Base-by-base conservation (phyloP, 2,888 invertebrate genomes). In the Globia sparganii region DNA sequence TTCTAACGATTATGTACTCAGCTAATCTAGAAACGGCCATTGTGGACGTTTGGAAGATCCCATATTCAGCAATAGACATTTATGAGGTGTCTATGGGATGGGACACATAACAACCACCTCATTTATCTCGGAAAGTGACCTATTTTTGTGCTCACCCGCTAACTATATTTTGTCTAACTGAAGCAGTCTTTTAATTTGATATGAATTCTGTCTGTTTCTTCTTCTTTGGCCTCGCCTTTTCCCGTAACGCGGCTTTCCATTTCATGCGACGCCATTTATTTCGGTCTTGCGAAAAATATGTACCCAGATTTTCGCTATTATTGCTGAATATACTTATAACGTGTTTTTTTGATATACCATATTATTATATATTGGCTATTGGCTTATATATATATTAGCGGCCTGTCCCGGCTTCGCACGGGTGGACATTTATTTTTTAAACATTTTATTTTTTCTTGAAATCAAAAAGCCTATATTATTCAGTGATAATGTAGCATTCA, bases 21-120 rank as follows among this genome's bases (percentile, higher is more conserved):
- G 49, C 15, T 34, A 25, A 25, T 9, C 25, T 25, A 75, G 46
- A 70, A 70, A 46, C 59, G 34, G 34, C 28, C n/a, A 21, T 59
- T 64, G 25, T 66, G 46, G 18, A 40, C 31, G 31, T 40, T 56
- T 31, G 4, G 25, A 74, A 64, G 28, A 34, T 76, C 62, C 64
- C 37, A 31, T 68, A 59, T 66, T 70, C 58, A 64, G 53, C 77
- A 59, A 64, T 65, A 56, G 43, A 65, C 67, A n/a, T 76, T 68
- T 65, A 72, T 6, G 67, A 56, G n/a, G 58, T 75, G 59, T 69
- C 37, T 76, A 69, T 65, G 43, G 76, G 49, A 40, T 18, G 37
- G 37, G 9, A 9, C n/a, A 8, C 18, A 40, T 15, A 28, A 58
- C 28, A 58, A n/a, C 9, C 21, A 21, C 21, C 21, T 46, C 21